Conservation (phyloP, 2,113 vertebrate genomes). For the Dipodomys merriami region DNA sequence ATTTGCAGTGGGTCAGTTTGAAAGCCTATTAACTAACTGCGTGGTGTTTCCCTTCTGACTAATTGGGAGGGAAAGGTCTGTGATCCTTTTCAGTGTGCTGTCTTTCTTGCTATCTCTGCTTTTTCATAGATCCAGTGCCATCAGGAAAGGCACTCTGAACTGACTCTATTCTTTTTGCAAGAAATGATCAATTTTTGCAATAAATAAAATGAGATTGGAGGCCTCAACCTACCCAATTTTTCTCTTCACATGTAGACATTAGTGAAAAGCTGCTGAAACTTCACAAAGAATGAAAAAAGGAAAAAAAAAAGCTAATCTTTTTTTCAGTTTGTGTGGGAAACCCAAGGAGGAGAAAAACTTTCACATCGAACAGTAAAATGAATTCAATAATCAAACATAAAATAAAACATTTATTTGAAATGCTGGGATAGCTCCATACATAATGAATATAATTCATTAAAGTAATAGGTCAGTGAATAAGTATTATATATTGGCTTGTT, state of each 20-base stretch:
- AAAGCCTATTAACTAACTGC: neutral
- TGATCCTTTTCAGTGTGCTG: neutral
- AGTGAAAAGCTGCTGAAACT: neutral
- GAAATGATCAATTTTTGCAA: no score
- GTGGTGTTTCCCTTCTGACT: neutral
- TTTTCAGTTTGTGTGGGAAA: constrained; percentile 38
- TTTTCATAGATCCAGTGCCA: neutral
- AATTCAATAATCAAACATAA: neutral
- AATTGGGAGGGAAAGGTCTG: neutral
- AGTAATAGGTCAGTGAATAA: constrained; percentile 49
- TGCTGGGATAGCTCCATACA: neutral
- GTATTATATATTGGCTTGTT: constrained; percentile 38
- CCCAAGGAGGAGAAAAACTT: neutral
- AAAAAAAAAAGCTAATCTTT: neutral
- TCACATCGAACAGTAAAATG: neutral
- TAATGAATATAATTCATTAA: constrained; percentile 45
- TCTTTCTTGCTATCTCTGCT: neutral
- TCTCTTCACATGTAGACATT: neutral
- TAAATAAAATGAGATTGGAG: constrained; percentile 24
- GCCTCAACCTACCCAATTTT: neutral
- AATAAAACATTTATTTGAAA: constrained; percentile 10
- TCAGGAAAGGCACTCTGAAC: neutral
- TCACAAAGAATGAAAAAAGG: neutral
- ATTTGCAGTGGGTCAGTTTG: neutral
- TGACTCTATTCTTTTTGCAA: neutral